Evolutionary conservation across 2,113 vertebrate species (phyloP).

Genomic region (Oplegnathus fasciatus): DNA sequence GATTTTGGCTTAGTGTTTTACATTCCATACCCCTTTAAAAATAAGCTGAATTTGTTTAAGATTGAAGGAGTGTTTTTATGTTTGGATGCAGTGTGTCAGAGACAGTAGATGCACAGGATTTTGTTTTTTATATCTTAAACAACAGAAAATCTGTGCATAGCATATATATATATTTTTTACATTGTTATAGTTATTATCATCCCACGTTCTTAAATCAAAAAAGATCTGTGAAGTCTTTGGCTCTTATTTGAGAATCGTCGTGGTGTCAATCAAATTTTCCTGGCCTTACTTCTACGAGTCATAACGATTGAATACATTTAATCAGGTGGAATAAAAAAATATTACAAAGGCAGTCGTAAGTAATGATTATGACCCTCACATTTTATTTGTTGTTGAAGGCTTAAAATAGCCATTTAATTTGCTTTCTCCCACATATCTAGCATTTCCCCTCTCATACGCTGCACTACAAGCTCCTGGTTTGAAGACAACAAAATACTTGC

Average conservation of each 20-base stretch:
- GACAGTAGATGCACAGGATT: slow-evolving; percentile 11
- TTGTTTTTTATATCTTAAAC: not conserved
- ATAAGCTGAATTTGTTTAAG: slow-evolving; percentile 21
- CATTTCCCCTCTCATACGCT: slow-evolving; percentile 18
- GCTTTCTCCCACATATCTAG: slow-evolving; percentile 13
- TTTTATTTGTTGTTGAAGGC: slow-evolving; percentile 30
- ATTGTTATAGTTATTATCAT: not conserved
- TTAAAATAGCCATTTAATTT: slow-evolving; percentile 32
- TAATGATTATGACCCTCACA: slow-evolving; percentile 6
- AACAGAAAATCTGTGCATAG: not conserved
- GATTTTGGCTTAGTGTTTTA: slow-evolving; percentile 32
- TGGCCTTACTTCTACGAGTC: not conserved
- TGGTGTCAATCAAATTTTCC: not conserved
- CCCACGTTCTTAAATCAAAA: not conserved
- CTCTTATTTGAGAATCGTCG: slow-evolving; percentile 6
- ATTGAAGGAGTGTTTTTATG: not conserved
- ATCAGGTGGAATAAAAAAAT: slow-evolving; percentile 3
- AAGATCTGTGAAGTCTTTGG: not conserved
- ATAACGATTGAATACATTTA: not conserved
- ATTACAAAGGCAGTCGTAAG: not conserved
- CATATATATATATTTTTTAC: not conserved
- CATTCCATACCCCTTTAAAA: not conserved
- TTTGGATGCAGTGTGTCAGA: slow-evolving; percentile 6
- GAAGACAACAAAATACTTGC: slow-evolving; percentile 66
- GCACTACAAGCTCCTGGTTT: slow-evolving; percentile 19